phyloP scores from a whole-genome alignment of 1,140 invertebrate species.

The Acyrthosiphon pisum region DNA sequence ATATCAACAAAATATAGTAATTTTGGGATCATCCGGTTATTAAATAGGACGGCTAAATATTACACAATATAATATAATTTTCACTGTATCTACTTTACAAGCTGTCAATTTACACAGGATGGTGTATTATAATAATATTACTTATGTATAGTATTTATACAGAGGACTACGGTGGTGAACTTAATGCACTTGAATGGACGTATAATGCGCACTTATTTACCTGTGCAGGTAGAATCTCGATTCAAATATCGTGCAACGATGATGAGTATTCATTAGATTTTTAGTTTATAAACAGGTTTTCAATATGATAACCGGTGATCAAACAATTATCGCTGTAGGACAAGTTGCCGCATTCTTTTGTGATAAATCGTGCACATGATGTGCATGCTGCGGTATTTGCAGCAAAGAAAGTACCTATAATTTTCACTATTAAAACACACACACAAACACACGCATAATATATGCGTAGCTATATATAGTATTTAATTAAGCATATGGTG shows the following conservation, averaged over 20 bases:
- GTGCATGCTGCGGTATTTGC: background rate
- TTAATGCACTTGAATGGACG: background rate
- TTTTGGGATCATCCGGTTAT: conserved; percentile 10
- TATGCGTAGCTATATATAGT: background rate
- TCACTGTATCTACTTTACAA: background rate
- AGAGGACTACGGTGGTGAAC: background rate
- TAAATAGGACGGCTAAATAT: background rate
- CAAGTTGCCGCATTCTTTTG: background rate
- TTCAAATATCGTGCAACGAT: background rate
- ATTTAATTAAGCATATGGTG: conserved; percentile 4
- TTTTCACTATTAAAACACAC: background rate
- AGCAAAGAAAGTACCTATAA: background rate
- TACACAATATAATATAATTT: background rate
- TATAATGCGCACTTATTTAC: background rate
- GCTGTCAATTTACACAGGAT: background rate
- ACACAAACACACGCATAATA: background rate
- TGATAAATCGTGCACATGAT: background rate
- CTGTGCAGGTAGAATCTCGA: background rate
- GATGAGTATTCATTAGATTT: background rate
- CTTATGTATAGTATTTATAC: background rate
- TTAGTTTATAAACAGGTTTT: conserved; percentile 20
- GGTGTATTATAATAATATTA: background rate
- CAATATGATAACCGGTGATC: background rate
- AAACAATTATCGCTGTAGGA: background rate
- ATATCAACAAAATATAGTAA: background rate